Conservation (phyloP, 1,140 invertebrate species). For the Leguminivora glycinivorella region DNA sequence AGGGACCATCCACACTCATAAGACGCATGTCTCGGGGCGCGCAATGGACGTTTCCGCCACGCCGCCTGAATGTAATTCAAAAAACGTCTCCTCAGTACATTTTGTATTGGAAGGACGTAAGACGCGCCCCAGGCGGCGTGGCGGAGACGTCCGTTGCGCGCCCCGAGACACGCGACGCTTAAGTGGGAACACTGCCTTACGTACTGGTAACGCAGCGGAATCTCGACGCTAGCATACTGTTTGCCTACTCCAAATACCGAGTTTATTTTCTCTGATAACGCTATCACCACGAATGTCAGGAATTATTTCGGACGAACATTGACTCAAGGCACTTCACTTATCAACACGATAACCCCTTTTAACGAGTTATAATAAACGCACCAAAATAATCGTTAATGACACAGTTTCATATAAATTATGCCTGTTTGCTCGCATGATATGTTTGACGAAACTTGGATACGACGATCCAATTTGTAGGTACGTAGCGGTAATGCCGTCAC, state of each 20-base stretch:
- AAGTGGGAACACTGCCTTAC: too few relatives aligned
- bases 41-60: too few relatives aligned
- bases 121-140: too few relatives aligned
- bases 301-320: slow-evolving; percentile 69
- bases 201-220: slow-evolving; percentile 35
- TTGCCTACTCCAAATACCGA: slow-evolving; percentile 69
- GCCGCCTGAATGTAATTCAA: too few relatives aligned
- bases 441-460: slow-evolving; percentile 45
- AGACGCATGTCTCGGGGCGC: too few relatives aligned
- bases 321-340: slow-evolving; percentile 62
- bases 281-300: slow-evolving; percentile 54
- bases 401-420: slow-evolving; percentile 38
- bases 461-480: slow-evolving; percentile 66
- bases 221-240: slow-evolving; percentile 65
- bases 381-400: slow-evolving; percentile 46
- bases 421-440: slow-evolving; percentile 29
- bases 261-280: slow-evolving; percentile 66
- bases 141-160: too few relatives aligned
- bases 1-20: too few relatives aligned
- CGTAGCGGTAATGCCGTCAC: slow-evolving; percentile 71
- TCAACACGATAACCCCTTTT: slow-evolving; percentile 57
- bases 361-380: slow-evolving; percentile 41
- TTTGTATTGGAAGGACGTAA: too few relatives aligned
- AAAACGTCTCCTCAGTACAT: too few relatives aligned
- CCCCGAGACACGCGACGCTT: too few relatives aligned